These are phyloP conservation scores for Leucoraja erinaceus DNA, from an alignment of 2,113 vertebrate species.

Conservation along the genomic window DNA sequence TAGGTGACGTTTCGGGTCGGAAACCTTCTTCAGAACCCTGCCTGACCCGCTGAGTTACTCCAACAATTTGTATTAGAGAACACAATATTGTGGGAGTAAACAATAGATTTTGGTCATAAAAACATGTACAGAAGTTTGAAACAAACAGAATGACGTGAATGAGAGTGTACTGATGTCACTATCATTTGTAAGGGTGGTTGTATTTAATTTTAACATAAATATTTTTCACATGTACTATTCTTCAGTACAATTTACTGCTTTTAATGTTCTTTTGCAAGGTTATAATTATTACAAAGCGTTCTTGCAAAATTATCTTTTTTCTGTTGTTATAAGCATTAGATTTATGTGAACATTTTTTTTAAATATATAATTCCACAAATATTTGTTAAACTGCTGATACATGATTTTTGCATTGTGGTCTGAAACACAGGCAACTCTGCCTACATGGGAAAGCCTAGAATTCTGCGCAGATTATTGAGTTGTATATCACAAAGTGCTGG, in stretches of 20 bases:
- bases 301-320: constrained; percentile 8
- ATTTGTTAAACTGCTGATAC: neutral
- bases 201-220: constrained; percentile 12
- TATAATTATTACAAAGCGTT: constrained; percentile 8
- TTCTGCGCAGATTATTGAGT: neutral
- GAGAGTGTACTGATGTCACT: neutral
- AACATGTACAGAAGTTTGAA: neutral
- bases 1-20: too few relatives aligned
- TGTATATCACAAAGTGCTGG: neutral
- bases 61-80: neutral
- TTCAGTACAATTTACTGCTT: constrained; percentile 24
- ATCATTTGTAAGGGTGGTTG: neutral
- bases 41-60: too few relatives aligned
- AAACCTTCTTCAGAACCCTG: too few relatives aligned
- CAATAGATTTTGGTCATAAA: neutral
- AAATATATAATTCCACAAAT: neutral
- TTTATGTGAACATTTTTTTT: neutral
- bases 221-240: neutral
- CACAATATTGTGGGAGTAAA: neutral
- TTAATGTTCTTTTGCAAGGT: constrained; percentile 15
- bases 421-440: too few relatives aligned
- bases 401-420: neutral
- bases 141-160: neutral
- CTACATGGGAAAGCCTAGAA: neutral
- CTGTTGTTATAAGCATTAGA: neutral